Conservation (phyloP, 2,797 vertebrate species). For the Hozukius guyotensis region DNA sequence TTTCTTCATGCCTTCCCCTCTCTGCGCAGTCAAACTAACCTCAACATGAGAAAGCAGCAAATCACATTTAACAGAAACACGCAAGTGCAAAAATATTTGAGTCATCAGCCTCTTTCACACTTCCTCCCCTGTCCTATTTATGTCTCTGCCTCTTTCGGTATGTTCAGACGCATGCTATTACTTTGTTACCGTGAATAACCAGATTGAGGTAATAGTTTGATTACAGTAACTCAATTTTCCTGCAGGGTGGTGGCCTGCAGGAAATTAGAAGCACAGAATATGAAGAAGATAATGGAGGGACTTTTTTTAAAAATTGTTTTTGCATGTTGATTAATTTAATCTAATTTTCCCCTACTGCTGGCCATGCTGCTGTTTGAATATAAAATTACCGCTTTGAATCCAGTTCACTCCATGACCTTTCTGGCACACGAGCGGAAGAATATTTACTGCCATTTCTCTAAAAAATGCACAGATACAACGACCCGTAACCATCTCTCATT, state of each 20-base stretch:
- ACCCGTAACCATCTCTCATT: neutral
- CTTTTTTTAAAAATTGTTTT: neutral
- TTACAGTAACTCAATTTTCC: conserved; percentile 49
- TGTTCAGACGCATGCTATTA: conserved; percentile 1
- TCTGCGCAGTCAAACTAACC: conserved; percentile 30
- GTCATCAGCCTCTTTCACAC: conserved; percentile 57
- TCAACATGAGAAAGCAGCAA: conserved; percentile 53
- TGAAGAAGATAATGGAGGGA: neutral
- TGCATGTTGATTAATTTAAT: conserved; percentile 5
- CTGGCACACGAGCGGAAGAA: neutral
- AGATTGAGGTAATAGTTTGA: conserved; percentile 43
- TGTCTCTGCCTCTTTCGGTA: conserved; percentile 16
- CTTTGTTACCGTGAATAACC: conserved; percentile 27
- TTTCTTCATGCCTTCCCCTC: conserved; percentile 15
- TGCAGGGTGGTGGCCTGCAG: neutral
- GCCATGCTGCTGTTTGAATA: neutral
- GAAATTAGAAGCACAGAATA: conserved; percentile 19
- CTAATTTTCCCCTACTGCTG: neutral
- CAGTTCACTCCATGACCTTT: neutral
- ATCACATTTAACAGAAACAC: conserved; percentile 50
- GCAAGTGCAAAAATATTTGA: conserved; percentile 42
- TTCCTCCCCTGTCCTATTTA: conserved; percentile 57
- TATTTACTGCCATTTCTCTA: neutral
- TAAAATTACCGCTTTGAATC: neutral
- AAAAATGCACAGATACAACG: neutral